A percentile compares a stretch with the other conserved stretches of the same genome.
These are phyloP conservation scores for Hetaerina titia DNA, from an alignment of 2,888 invertebrate species.

Conservation along the genomic window DNA sequence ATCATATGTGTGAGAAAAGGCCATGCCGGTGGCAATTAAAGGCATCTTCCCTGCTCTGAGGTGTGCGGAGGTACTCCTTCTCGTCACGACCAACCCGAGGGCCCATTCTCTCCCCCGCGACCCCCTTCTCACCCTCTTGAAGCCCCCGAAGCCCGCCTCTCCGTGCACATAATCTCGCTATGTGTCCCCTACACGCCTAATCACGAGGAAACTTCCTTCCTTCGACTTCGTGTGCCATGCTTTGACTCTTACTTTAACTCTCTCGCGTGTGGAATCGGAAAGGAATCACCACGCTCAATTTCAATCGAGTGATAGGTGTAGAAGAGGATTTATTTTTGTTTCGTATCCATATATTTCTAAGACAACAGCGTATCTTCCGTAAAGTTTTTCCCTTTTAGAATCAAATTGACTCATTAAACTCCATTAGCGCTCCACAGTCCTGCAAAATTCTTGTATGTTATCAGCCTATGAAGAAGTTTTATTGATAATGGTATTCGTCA, in stretches of 20 bases:
- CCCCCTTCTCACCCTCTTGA: not conserved
- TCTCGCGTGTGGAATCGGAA: not conserved
- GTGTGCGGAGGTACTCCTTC: not conserved
- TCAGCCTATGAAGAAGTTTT: no score
- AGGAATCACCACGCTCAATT: no score
- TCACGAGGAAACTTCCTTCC: not conserved
- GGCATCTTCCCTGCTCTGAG: not conserved
- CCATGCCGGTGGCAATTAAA: not conserved
- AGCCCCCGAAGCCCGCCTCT: not conserved
- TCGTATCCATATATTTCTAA: no score
- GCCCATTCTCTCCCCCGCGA: not conserved
- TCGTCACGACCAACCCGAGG: not conserved
- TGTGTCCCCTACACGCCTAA: not conserved
- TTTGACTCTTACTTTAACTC: not conserved
- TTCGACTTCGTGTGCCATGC: not conserved
- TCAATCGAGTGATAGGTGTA: no score
- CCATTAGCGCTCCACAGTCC: no score
- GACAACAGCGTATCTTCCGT: no score
- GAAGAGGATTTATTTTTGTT: no score
- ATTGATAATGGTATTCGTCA: no score
- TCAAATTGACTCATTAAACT: no score
- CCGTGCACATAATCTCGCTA: not conserved
- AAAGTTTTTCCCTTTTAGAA: no score
- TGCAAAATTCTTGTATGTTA: no score
- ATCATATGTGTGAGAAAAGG: not conserved